Evolutionary conservation across 2,113 vertebrate species (phyloP).

Genomic region (Thermophis baileyi): DNA sequence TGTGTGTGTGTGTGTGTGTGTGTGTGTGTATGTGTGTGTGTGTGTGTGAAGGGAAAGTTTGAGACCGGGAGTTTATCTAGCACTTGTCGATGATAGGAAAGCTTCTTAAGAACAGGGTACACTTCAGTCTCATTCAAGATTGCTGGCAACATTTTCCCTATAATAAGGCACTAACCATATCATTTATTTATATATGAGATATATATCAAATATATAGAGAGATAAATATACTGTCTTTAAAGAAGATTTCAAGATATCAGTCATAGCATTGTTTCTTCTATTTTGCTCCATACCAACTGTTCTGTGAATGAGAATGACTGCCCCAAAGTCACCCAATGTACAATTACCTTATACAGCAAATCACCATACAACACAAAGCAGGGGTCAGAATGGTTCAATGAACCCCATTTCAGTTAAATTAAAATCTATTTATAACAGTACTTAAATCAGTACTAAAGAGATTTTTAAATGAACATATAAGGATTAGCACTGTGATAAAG

Average conservation of each 20-base stretch:
- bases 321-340: not conserved
- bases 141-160: not conserved
- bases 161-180: not conserved
- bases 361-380: not conserved
- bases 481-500: not conserved
- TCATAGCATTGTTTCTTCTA: not conserved
- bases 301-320: not conserved
- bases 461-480: not conserved
- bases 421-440: not conserved
- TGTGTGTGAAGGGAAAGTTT: not conserved
- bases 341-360: not conserved
- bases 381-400: not conserved
- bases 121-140: not conserved
- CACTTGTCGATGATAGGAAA: not conserved
- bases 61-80: not conserved
- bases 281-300: not conserved
- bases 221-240: not conserved
- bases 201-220: too few species aligned
- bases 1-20: too few species aligned
- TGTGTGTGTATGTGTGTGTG: too few species aligned
- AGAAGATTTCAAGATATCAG: not conserved
- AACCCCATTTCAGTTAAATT: not conserved
- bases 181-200: not conserved
- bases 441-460: not conserved
- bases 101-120: not conserved